phyloP scores from a whole-genome alignment of 2,113 vertebrate species.

The Pomatostomus ruficeps region DNA sequence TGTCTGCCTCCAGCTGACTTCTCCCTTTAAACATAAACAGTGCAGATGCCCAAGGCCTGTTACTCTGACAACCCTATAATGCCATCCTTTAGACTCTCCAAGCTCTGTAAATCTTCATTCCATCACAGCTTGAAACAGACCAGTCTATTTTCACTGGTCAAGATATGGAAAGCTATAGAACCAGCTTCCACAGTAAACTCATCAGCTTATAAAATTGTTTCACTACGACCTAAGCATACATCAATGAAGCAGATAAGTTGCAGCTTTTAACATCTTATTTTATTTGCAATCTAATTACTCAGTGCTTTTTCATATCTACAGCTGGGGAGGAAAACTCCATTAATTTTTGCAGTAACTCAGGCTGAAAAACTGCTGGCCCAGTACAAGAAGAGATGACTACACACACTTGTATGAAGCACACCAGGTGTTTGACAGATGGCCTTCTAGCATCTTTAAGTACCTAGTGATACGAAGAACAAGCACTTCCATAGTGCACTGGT shows the following conservation, averaged over 20 bases:
- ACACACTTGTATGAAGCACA: fast-evolving
- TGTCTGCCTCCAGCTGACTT: conserved; percentile 54
- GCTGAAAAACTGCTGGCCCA: neutral
- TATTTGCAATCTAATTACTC: neutral
- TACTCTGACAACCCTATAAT: conserved; percentile 46
- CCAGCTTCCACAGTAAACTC: neutral
- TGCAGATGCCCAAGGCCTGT: conserved; percentile 14
- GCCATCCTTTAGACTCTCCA: conserved; percentile 27
- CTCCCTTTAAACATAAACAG: conserved; percentile 37
- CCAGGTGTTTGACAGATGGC: neutral
- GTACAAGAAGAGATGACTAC: neutral
- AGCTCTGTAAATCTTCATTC: conserved; percentile 30
- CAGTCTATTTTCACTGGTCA: neutral
- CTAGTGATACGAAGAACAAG: neutral
- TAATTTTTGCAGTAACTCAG: neutral
- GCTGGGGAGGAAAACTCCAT: neutral
- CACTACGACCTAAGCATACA: neutral
- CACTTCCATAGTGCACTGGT: neutral
- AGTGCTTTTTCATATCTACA: neutral
- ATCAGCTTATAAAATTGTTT: neutral
- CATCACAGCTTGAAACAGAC: conserved; percentile 21
- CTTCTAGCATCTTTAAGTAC: neutral
- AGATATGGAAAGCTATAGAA: neutral
- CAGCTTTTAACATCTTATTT: neutral
- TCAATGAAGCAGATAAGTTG: neutral